Conservation (phyloP, 2,797 vertebrate species). For the Hyperoplus lanceolatus region DNA sequence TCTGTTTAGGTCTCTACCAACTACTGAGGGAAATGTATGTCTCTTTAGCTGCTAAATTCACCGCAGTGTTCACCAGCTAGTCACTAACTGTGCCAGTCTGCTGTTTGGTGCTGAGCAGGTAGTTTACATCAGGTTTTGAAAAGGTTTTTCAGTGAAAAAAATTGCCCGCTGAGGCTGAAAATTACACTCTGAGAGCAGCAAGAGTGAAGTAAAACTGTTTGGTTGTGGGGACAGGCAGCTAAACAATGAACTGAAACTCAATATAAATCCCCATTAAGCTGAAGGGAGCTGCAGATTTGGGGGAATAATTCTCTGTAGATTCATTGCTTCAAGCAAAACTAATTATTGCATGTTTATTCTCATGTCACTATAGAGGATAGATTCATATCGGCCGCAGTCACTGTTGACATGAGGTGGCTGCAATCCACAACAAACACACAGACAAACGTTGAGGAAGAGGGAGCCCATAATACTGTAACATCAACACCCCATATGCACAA, state of each 20-base stretch:
- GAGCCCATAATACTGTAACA: not conserved
- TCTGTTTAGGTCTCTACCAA: slow-evolving; percentile 1
- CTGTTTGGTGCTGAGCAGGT: not conserved
- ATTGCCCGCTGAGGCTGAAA: not conserved
- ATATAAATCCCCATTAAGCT: not conserved
- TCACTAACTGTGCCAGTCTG: not conserved
- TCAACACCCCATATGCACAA: slow-evolving; percentile 10
- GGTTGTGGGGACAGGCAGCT: not conserved
- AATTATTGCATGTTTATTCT: too few species aligned
- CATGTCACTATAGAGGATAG: not conserved
- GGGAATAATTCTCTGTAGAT: not conserved
- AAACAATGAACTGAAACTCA: not conserved
- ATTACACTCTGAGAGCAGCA: not conserved
- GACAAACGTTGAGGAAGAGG: not conserved
- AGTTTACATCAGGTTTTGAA: not conserved
- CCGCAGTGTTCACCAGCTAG: not conserved
- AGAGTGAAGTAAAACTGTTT: not conserved
- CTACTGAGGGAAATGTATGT: not conserved
- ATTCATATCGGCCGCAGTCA: not conserved
- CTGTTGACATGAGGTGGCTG: slow-evolving; percentile 3
- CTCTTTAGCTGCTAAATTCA: not conserved
- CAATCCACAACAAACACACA: slow-evolving; percentile 12
- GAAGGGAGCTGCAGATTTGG: not conserved
- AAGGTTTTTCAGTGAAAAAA: not conserved
- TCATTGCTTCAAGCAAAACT: too few species aligned